A percentile compares a stretch with the other conserved stretches of the same genome.
Conservation (phyloP, 2,888 invertebrate species). For the Tiliacea aurago region DNA sequence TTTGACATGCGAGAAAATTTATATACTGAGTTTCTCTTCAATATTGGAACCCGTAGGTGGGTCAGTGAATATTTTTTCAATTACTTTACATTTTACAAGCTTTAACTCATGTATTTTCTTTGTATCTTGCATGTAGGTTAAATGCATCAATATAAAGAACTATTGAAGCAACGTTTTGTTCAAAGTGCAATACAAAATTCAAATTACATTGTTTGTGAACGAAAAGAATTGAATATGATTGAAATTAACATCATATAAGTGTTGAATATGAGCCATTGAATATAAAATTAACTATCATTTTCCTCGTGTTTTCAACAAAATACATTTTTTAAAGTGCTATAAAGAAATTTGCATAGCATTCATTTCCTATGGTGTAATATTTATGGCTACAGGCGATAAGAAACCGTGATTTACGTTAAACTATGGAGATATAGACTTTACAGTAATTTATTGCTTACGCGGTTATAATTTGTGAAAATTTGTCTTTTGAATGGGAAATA, state of each 20-base stretch:
- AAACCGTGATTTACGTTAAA: conserved; percentile 74
- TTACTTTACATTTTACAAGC: conserved; percentile 51
- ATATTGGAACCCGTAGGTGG: conserved; percentile 55
- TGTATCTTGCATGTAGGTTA: conserved; percentile 49
- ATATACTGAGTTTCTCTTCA: conserved; percentile 59
- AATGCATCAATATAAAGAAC: conserved; percentile 34
- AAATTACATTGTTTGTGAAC: conserved; percentile 50
- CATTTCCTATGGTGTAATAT: conserved; percentile 70
- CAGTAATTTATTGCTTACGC: conserved; percentile 70
- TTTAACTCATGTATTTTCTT: conserved; percentile 46
- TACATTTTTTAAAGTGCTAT: conserved; percentile 71
- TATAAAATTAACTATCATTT: conserved; percentile 66
- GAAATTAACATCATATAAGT: conserved; percentile 55
- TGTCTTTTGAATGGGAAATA: conserved; percentile 26
- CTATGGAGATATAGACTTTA: conserved; percentile 69
- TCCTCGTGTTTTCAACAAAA: conserved; percentile 71
- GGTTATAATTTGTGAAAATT: conserved; percentile 57
- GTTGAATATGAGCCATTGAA: conserved; percentile 57
- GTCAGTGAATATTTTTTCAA: conserved; percentile 59
- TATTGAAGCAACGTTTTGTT: conserved; percentile 47
- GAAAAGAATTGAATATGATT: conserved; percentile 47
- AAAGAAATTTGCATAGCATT: conserved; percentile 76
- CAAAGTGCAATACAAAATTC: conserved; percentile 46
- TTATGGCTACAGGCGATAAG: conserved; percentile 72
- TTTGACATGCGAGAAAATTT: conserved; percentile 68